phyloP scores from a whole-genome alignment of 2,113 vertebrate species.

The Coptodon bakossiorum region DNA sequence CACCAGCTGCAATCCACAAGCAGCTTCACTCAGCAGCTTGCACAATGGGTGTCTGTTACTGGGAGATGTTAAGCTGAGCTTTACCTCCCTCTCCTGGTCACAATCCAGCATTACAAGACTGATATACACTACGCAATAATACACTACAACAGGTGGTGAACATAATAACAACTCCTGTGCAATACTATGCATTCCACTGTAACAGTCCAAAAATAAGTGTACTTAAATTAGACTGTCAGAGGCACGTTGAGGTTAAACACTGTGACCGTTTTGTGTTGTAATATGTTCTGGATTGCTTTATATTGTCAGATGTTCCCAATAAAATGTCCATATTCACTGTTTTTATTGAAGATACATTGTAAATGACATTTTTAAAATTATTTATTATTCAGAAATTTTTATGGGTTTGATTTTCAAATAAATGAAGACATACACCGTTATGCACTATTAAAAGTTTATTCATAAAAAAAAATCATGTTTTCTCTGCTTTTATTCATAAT shows the following conservation, averaged over 20 bases:
- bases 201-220: not conserved
- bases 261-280: not conserved
- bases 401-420: constrained; percentile 26
- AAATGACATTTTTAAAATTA: constrained; percentile 23
- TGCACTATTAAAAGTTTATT: constrained; percentile 49
- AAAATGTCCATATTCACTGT: not conserved
- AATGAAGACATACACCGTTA: constrained; percentile 22
- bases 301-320: not conserved
- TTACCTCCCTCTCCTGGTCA: constrained; percentile 28
- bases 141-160: not conserved
- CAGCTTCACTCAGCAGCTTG: not conserved
- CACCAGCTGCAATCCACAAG: not conserved
- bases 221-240: not conserved
- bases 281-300: not conserved
- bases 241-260: not conserved
- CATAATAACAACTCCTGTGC: not conserved
- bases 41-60: constrained; percentile 2
- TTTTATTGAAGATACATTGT: not conserved
- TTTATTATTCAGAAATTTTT: constrained; percentile 47
- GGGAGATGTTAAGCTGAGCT: not conserved
- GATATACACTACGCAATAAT: not conserved
- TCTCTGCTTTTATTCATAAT: not conserved
- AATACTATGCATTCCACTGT: not conserved
- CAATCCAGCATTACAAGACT: constrained; percentile 10
- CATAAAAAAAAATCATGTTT: not conserved